These are phyloP conservation scores for Tapirus indicus DNA, from an alignment of 2,797 vertebrate species.

Conservation along the genomic window DNA sequence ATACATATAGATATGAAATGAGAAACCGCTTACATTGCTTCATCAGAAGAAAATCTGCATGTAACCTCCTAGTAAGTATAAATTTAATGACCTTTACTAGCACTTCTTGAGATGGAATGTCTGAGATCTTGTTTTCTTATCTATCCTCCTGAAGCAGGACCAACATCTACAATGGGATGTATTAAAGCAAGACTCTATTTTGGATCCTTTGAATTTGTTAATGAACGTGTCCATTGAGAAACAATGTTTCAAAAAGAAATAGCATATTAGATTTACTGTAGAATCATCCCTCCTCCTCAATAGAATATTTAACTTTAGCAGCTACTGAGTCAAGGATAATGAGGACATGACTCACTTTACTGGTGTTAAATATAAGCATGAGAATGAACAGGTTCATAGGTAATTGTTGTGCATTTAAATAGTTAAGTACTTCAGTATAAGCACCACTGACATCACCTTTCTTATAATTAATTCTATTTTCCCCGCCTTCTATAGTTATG, in stretches of 20 bases:
- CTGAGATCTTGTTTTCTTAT: background rate
- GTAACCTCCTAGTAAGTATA: background rate
- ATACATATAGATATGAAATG: background rate
- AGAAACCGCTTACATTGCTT: background rate
- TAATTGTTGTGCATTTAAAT: slow-evolving; percentile 58
- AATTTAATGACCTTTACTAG: background rate
- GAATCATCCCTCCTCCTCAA: slow-evolving; percentile 19
- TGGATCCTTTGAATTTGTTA: slow-evolving; percentile 51
- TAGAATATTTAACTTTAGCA: slow-evolving; percentile 42
- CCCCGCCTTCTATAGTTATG: background rate
- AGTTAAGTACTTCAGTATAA: slow-evolving; percentile 24
- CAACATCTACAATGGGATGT: background rate
- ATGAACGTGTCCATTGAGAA: slow-evolving; percentile 60
- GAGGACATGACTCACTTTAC: slow-evolving; percentile 57
- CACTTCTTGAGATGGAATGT: background rate
- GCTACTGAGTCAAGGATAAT: slow-evolving; percentile 64
- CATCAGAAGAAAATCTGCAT: background rate
- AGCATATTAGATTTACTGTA: background rate
- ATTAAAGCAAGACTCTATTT: background rate
- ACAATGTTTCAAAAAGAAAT: slow-evolving; percentile 49
- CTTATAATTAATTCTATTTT: slow-evolving; percentile 52
- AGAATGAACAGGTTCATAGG: slow-evolving; percentile 25
- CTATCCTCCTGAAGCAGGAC: background rate
- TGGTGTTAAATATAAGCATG: slow-evolving; percentile 59
- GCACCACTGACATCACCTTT: slow-evolving; percentile 7